These are phyloP conservation scores for Neolamprologus hecqui DNA, from an alignment of 2,113 vertebrate genomes.

Conservation along the genomic window DNA sequence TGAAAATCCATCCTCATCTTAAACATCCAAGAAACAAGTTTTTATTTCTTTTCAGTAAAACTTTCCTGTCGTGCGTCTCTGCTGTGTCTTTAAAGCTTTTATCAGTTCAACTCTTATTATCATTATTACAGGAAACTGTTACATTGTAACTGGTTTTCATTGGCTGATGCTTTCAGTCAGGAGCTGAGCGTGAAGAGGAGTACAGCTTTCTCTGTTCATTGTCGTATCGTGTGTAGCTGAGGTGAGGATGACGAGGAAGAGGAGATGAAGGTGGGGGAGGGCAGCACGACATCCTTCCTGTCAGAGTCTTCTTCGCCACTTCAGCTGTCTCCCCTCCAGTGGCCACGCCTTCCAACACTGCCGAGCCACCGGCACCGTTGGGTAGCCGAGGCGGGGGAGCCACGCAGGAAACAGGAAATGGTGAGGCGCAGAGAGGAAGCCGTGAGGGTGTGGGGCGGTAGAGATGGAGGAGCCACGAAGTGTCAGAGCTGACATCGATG, in stretches of 20 bases:
- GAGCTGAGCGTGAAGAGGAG: neutral
- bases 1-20: conserved; percentile 28
- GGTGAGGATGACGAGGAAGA: conserved; percentile 13
- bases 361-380: conserved; percentile 8
- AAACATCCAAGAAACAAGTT: neutral
- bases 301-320: conserved; percentile 40
- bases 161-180: neutral
- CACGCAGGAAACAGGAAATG: conserved; percentile 48
- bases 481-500: conserved; percentile 29
- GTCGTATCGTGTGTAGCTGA: neutral
- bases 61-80: neutral
- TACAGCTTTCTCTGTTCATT: neutral
- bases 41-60: neutral
- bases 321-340: conserved; percentile 26
- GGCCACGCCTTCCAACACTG: conserved; percentile 26
- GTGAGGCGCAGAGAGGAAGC: conserved; percentile 29
- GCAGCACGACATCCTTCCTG: conserved; percentile 28
- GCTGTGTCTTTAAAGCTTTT: neutral
- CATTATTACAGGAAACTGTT: neutral
- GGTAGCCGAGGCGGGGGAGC: conserved; percentile 19
- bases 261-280: neutral
- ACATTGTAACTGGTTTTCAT: neutral
- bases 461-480: neutral
- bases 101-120: neutral
- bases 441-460: neutral